These are phyloP conservation scores for Ashinkailepas kermadecensis DNA, from an alignment of 2,888 invertebrate genomes.

Conservation along the genomic window DNA sequence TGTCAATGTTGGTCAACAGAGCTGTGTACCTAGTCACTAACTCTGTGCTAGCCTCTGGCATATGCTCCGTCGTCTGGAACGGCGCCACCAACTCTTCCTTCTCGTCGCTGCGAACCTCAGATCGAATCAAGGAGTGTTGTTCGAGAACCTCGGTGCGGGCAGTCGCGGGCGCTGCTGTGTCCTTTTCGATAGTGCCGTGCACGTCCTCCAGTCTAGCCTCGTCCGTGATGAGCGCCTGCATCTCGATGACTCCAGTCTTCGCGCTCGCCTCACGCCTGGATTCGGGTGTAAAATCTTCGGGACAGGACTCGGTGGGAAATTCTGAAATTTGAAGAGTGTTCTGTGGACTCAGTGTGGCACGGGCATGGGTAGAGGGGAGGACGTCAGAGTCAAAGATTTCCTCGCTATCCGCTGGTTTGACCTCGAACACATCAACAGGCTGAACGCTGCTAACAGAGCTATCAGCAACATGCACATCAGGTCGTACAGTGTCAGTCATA, in stretches of 20 bases:
- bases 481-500: background rate
- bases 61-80: background rate
- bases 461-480: background rate
- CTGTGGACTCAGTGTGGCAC: background rate
- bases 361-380: background rate
- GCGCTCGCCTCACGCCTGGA: constrained; percentile 6
- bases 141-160: constrained; percentile 6
- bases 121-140: background rate
- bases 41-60: background rate
- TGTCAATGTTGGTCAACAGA: background rate
- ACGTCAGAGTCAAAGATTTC: background rate
- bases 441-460: background rate
- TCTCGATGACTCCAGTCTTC: background rate
- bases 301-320: constrained; percentile 1
- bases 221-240: background rate
- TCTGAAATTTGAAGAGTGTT: constrained; percentile 20
- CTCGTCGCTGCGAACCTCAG: background rate
- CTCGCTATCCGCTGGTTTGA: constrained; percentile 15
- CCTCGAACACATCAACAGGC: background rate
- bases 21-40: background rate
- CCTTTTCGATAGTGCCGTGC: background rate
- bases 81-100: background rate
- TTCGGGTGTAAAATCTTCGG: background rate
- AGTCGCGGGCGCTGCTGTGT: background rate
- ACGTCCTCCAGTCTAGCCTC: background rate